phyloP scores from a whole-genome alignment of 2,797 vertebrate genomes.

The Mycteria americana region DNA sequence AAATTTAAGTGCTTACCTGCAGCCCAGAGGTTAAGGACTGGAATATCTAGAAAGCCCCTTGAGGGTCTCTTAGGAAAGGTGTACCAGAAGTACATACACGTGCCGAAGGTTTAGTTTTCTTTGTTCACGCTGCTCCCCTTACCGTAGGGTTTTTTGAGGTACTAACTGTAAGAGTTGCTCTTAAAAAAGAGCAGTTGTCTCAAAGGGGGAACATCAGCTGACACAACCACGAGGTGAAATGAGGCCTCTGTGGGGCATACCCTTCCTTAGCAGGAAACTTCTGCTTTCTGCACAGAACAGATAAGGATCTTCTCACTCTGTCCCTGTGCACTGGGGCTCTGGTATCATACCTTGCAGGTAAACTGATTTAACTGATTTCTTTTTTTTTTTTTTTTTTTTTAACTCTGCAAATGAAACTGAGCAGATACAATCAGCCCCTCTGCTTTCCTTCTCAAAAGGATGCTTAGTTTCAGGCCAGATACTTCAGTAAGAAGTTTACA shows the following conservation, averaged over 20 bases:
- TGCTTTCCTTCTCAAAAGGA: not conserved
- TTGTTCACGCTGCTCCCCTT: not conserved
- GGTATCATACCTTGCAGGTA: not conserved
- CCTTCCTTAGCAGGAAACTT: not conserved
- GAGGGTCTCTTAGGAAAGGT: not conserved
- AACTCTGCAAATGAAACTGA: not conserved
- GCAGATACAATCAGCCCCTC: constrained; percentile 2
- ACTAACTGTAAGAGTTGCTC: not conserved
- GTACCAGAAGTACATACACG: not conserved
- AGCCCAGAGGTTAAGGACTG: not conserved
- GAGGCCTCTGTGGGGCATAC: not conserved
- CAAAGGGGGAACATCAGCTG: not conserved
- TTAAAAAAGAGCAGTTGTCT: not conserved
- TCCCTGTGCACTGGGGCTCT: not conserved
- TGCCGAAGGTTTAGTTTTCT: not conserved
- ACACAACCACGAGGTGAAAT: not conserved
- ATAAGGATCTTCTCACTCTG: not conserved
- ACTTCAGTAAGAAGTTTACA: not conserved
- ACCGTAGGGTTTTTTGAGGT: not conserved
- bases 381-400: not conserved
- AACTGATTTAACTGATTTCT: not conserved
- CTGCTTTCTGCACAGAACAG: not conserved
- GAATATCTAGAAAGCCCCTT: not conserved
- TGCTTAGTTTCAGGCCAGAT: not conserved
- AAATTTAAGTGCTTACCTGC: not conserved